phyloP scores from a whole-genome alignment of 2,113 vertebrate genomes.

The Nerophis ophidion region DNA sequence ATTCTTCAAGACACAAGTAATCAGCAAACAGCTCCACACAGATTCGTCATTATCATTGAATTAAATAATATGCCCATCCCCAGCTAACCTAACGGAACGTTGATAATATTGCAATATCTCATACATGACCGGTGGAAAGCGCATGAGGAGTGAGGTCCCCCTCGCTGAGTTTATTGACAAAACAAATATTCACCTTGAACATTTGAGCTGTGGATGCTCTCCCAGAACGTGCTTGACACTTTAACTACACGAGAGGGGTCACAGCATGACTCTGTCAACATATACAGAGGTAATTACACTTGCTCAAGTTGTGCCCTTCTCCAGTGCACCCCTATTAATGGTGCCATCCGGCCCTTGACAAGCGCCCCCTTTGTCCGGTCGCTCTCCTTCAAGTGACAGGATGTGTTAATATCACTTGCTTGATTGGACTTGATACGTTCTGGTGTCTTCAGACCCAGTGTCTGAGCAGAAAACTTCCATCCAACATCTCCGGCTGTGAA shows the following conservation, averaged over 20 bases:
- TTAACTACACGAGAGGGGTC: constrained; percentile 22
- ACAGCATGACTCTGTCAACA: constrained; percentile 48
- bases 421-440: constrained; percentile 67
- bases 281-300: constrained; percentile 52
- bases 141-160: too few relatives aligned
- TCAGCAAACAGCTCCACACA: too few relatives aligned
- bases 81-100: too few relatives aligned
- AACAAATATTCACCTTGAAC: too few relatives aligned
- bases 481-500: constrained; percentile 65
- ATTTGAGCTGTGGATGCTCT: too few relatives aligned
- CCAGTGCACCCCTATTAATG: constrained; percentile 59
- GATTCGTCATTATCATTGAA: too few relatives aligned
- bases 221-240: too few relatives aligned
- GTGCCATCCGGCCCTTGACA: constrained; percentile 50
- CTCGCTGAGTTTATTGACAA: too few relatives aligned
- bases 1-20: too few relatives aligned
- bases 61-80: too few relatives aligned
- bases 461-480: constrained; percentile 59
- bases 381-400: constrained; percentile 60
- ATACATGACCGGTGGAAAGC: too few relatives aligned
- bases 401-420: constrained; percentile 68
- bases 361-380: constrained; percentile 63
- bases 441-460: constrained; percentile 42
- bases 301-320: constrained; percentile 52
- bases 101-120: too few relatives aligned